Percentiles rank a stretch among this genome's conserved stretches.
Evolutionary conservation across 2,113 vertebrate species (phyloP).

Genomic region (Rattus rattus): DNA sequence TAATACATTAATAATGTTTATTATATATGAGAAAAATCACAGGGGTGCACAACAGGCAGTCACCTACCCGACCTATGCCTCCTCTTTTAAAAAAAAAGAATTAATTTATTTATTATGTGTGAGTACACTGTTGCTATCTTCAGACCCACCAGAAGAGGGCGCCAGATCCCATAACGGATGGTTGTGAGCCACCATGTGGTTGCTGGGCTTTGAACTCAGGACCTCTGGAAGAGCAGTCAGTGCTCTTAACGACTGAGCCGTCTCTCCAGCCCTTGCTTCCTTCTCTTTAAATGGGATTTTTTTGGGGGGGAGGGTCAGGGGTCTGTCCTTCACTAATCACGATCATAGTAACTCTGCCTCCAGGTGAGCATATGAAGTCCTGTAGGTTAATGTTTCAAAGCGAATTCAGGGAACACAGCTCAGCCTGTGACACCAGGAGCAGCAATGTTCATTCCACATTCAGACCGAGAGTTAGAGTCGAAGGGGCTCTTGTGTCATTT

Average conservation of each 20-base stretch:
- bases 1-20: too few species aligned
- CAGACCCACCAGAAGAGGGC: too few species aligned
- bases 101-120: too few species aligned
- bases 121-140: too few species aligned
- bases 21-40: background rate
- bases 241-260: too few species aligned
- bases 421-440: background rate
- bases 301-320: too few species aligned
- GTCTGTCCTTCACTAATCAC: background rate
- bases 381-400: too few species aligned
- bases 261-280: background rate
- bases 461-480: background rate
- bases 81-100: background rate
- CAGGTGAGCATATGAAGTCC: background rate
- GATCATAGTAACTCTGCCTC: background rate
- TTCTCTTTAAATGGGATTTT: background rate
- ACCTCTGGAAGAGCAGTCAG: too few species aligned
- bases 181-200: too few species aligned
- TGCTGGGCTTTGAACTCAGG: too few species aligned
- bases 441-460: background rate
- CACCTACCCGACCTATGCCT: background rate
- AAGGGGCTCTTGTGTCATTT: too few species aligned
- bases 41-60: background rate
- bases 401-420: background rate
- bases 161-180: too few species aligned